Conservation (phyloP, 2,888 invertebrate species). For the Drosophila flavopinicola region DNA sequence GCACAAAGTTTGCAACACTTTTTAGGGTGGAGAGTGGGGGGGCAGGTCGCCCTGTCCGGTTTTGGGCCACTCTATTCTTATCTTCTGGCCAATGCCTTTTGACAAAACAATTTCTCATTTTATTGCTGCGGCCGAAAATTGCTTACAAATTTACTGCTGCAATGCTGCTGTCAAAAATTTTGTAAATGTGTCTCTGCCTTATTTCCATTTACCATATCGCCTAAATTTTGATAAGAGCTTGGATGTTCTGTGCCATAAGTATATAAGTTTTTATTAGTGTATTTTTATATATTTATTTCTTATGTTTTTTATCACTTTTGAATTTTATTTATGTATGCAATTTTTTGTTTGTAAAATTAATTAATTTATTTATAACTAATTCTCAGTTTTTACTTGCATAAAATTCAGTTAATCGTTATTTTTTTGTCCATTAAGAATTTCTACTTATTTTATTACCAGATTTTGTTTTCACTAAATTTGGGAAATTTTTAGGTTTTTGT, state of each 20-base stretch:
- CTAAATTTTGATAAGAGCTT: too few species aligned
- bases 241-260: too few species aligned
- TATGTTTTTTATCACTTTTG: too few species aligned
- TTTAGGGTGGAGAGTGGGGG: conserved; percentile 1
- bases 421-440: not conserved
- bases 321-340: too few species aligned
- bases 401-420: too few species aligned
- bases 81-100: conserved; percentile 69
- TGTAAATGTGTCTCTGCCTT: not conserved
- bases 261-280: too few species aligned
- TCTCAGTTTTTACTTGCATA: too few species aligned
- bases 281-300: too few species aligned
- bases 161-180: conserved; percentile 26
- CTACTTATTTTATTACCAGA: not conserved
- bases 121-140: conserved; percentile 75
- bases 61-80: conserved; percentile 41
- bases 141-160: conserved; percentile 70
- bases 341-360: too few species aligned
- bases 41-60: not conserved
- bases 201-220: conserved; percentile 2
- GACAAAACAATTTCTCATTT: conserved; percentile 77
- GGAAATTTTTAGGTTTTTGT: not conserved
- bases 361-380: too few species aligned
- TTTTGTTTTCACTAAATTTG: not conserved
- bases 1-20: conserved; percentile 78